These are phyloP conservation scores for Apis mellifera DNA, from an alignment of 1,140 invertebrate species.

Conservation along the genomic window Amel_HAv3.1 CM009939.2:5897001-5897500, in stretches of 20 bases:
- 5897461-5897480: neutral
- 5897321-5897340: slow-evolving; percentile 56
- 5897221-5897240: neutral
- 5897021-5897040: neutral
- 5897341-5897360: slow-evolving; percentile 51
- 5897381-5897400: neutral
- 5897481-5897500: too few species aligned
- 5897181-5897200: neutral
- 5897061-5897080: too few species aligned
- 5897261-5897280: neutral
- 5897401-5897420: slow-evolving; percentile 39
- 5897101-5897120: too few species aligned
- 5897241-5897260: neutral
- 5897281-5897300: neutral
- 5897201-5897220: neutral
- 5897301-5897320: slow-evolving; percentile 42
- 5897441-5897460: neutral
- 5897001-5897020: neutral
- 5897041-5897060: neutral
- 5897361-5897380: slow-evolving; percentile 43
- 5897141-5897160: neutral
- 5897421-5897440: slow-evolving; percentile 15
- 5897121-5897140: neutral
- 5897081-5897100: too few species aligned
- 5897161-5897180: too few species aligned